Percentiles rank a stretch among this genome's conserved stretches.
Conservation (phyloP, 2,888 invertebrate species). For the Caenorhabditis sp. region DNA sequence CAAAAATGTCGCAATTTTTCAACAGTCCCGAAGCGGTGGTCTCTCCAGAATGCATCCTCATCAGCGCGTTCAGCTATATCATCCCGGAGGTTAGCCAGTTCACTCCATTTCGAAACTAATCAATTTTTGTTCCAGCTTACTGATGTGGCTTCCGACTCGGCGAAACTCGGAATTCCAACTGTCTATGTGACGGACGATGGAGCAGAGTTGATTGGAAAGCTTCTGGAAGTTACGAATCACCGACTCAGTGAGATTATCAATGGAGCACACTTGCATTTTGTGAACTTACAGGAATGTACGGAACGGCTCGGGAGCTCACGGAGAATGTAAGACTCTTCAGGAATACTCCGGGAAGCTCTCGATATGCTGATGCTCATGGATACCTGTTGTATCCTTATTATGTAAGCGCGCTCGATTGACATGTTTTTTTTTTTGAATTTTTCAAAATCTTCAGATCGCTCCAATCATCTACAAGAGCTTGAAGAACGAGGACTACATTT, state of each 20-base stretch:
- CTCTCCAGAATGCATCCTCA: neutral
- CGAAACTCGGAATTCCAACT: too few relatives aligned
- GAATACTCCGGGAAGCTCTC: neutral
- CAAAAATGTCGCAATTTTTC: neutral
- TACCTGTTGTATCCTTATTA: neutral
- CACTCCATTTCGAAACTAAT: neutral
- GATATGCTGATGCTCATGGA: neutral
- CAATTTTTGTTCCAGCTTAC: too few relatives aligned
- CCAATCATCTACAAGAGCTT: neutral
- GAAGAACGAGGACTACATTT: neutral
- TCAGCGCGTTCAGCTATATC: neutral
- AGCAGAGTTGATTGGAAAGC: neutral
- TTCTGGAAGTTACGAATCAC: too few relatives aligned
- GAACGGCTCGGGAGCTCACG: neutral
- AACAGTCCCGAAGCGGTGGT: neutral
- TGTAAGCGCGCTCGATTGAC: neutral
- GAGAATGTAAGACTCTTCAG: neutral
- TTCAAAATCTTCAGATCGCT: neutral
- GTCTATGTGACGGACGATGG: neutral
- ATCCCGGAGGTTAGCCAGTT: neutral
- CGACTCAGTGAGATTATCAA: too few relatives aligned
- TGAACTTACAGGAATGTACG: slow-evolving; percentile 5
- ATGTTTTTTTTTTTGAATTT: too few relatives aligned
- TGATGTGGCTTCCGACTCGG: too few relatives aligned
- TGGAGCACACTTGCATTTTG: too few relatives aligned